Evolutionary conservation across 53 echinoderm and acorn worm genomes (phyloP), one percentile per base, ranked within the genome.

Genomic region (Stichopus horrens): DNA sequence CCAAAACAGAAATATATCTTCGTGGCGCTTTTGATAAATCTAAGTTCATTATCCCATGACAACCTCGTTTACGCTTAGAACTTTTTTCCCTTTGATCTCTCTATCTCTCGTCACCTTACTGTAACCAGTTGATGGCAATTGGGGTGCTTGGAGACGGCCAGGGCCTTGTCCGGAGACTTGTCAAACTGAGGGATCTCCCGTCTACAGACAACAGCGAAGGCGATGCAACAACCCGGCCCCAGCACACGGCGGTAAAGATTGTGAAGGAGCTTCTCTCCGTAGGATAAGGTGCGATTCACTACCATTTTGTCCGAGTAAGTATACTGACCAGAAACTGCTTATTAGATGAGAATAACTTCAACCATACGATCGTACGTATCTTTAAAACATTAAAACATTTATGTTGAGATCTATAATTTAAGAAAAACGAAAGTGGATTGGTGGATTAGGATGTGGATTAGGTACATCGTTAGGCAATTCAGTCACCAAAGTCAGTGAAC

Each of bases 261-360:
- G 89, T 21, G 18, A 19, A 19, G 89, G 89, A 4, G 4, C 55
- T 4, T 13, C 56, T 18, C 4, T 16, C 16, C 53, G 55, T 8
- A 60, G 14, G 4, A 57, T 58, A 5, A 57, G 0, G 5, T 88
- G 88, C 55, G 4, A 10, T n/a, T 9, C 23, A 5, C 53, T 86
- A 73, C 86, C 86, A 71, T 54, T 51, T 16, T 88, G 88, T 56
- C 88, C 88, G 75, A 74, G 88, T 88, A 75, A 75, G 88, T 20
- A 16, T 63, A 10, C 63, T 9, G 8, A 16, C 10, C 63, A 8
- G 16, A 63, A 16, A 63, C 63, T 16, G 16, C 63, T 13, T 63
- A 63, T 16, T 16, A 8, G 37, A 37, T 37, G 37, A 37, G 1
- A 37, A 1, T 37, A 37, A 37, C 37, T 37, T 37, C 37, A 37